phyloP scores from a whole-genome alignment of 2,888 invertebrate genomes.

The Mamestra brassicae region DNA sequence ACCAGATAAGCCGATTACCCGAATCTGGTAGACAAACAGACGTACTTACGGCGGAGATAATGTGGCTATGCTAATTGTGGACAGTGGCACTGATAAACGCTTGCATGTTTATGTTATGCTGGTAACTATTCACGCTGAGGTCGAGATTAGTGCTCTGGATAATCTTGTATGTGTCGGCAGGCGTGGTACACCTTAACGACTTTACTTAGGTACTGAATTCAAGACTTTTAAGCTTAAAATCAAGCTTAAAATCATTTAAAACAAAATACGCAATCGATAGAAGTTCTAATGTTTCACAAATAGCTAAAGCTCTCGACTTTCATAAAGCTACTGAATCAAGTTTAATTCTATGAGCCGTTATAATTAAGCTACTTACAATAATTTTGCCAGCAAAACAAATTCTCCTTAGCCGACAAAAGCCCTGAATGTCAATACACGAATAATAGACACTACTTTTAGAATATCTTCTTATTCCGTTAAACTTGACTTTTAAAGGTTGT shows the following conservation, averaged over 20 bases:
- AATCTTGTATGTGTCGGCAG: conserved; percentile 15
- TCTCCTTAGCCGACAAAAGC: not conserved
- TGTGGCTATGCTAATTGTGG: conserved; percentile 75
- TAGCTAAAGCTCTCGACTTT: not conserved
- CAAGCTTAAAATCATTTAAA: no score
- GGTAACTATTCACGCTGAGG: conserved; percentile 22
- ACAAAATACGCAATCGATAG: not conserved
- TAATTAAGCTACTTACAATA: not conserved
- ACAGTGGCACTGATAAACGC: conserved; percentile 62
- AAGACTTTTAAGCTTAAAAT: not conserved
- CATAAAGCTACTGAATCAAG: no score
- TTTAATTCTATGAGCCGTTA: not conserved
- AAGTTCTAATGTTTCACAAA: not conserved
- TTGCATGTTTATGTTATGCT: conserved; percentile 48
- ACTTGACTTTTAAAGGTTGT: conserved; percentile 46
- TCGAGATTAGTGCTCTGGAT: conserved; percentile 12
- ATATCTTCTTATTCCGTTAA: conserved; percentile 20
- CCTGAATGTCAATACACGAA: not conserved
- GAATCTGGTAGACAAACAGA: conserved; percentile 79
- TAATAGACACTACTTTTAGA: not conserved
- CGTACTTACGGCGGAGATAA: conserved; percentile 66
- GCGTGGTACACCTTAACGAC: not conserved
- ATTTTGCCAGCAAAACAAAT: not conserved
- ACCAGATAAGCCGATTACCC: conserved; percentile 83
- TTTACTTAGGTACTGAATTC: not conserved